Base-by-base conservation (phyloP, 1,140 invertebrate species). In the Drosophila tsacasi region DNA sequence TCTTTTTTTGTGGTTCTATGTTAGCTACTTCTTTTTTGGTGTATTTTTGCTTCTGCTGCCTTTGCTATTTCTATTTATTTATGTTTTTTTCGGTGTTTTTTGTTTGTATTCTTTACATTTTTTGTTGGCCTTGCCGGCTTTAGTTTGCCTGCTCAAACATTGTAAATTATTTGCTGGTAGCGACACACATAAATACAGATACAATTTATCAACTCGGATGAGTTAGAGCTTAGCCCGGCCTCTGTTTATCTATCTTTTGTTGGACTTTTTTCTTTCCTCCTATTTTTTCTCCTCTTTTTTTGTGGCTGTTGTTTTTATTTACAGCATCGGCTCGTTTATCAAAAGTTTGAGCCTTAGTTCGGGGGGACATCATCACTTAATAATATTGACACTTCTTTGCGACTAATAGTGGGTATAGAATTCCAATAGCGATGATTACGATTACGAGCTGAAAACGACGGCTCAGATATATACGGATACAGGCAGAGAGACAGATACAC, bases 161-260 rank as follows among this genome's bases (percentile, higher is more conserved):
- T 76, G 66, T 74, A 80, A 89, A 77, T 87, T 87, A 80, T 79
- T 83, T 83, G 82, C 84, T 89, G 84, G 76, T 83, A 86, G 79
- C 83, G 40, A 42, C 76, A 68, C 40, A 79, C 83, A 87, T 79
- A 87, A 86, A 83, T 80, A 89, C 74, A 83, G 76, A 83, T 63
- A 87, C 81, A 80, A 87, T 87, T 89, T 87, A 87, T 87, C 84
- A 87, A 87, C 77, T 84, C 62, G 81, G 81, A 75, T 89, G 86
- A 89, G 65, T 62, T 75, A 63, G 50, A 57, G 58, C 58, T 71
- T 74, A 62, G 68, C 61, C 62, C 27, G 44, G 58, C 21, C 67
- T 68, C 19, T 72, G 27, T 69, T 75, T 65, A 64, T 65, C 61
- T 72, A 67, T 76, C 57, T 77, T 72, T 59, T 74, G 37, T 76